Conservation (phyloP, 1,140 invertebrate genomes). For the Drosophila virilis region DNA sequence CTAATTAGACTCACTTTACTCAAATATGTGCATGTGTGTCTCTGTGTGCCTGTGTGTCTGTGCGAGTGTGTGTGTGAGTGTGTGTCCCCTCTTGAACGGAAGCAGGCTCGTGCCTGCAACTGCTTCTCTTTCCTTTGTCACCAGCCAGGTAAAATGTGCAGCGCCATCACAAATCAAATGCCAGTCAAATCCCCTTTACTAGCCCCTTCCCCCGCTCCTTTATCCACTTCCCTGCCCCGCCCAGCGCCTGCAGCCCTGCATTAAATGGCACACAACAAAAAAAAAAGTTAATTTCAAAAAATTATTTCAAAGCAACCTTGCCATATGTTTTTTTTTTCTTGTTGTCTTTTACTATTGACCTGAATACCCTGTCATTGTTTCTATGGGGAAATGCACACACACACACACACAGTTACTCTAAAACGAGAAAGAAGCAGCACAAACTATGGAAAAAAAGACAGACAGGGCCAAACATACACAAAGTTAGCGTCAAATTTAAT, state of each 20-base stretch:
- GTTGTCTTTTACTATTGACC: constrained; percentile 79
- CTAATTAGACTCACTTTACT: constrained; percentile 79
- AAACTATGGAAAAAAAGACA: constrained; percentile 16
- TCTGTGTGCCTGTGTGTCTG: background rate
- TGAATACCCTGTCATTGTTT: constrained; percentile 70
- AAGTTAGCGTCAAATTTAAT: constrained; percentile 50
- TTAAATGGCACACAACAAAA: constrained; percentile 32
- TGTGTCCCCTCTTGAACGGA: constrained; percentile 1
- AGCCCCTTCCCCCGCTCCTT: background rate
- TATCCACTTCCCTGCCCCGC: background rate
- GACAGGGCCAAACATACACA: constrained; percentile 34
- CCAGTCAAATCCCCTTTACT: constrained; percentile 5
- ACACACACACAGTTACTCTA: background rate
- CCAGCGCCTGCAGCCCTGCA: background rate
- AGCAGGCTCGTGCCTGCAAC: constrained; percentile 2
- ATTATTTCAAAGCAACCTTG: constrained; percentile 78
- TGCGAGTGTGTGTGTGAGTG: background rate
- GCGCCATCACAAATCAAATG: constrained; percentile 53
- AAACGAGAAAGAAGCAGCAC: background rate
- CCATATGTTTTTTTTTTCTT: constrained; percentile 58
- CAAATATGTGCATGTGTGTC: constrained; percentile 17
- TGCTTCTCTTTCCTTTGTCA: constrained; percentile 20
- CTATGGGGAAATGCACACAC: constrained; percentile 63
- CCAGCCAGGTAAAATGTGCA: constrained; percentile 40
- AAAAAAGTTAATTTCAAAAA: constrained; percentile 74